These are phyloP conservation scores for Corythaeola cristata DNA, from an alignment of 2,113 vertebrate species.

Conservation along the genomic window DNA sequence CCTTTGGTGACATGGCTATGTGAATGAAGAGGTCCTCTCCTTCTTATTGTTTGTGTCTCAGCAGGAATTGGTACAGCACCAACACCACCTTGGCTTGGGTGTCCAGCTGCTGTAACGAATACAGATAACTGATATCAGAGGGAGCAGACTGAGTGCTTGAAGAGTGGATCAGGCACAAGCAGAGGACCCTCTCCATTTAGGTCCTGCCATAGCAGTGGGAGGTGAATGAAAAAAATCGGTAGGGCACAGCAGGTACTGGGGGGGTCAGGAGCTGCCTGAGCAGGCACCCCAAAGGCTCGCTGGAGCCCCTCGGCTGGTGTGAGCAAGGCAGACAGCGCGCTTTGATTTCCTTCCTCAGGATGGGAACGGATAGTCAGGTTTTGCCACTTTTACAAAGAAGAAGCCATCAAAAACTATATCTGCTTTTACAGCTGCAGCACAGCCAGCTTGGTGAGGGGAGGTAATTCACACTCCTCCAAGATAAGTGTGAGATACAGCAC, in stretches of 20 bases:
- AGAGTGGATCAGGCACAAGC: neutral
- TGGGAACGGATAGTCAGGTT: neutral
- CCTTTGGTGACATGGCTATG: neutral
- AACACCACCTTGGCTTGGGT: neutral
- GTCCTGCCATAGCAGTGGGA: neutral
- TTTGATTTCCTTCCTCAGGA: neutral
- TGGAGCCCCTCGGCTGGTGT: neutral
- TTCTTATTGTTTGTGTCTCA: neutral
- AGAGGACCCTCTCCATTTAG: neutral
- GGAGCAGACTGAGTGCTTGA: neutral
- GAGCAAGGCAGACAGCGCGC: neutral
- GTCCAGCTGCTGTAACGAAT: rapidly evolving
- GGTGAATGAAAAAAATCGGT: neutral
- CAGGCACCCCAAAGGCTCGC: neutral
- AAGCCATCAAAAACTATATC: neutral
- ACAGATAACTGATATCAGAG: too few relatives aligned
- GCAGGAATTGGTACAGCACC: neutral
- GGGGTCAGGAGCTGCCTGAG: neutral
- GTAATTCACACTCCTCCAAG: neutral
- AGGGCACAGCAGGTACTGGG: neutral
- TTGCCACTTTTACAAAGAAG: neutral
- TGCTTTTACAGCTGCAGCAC: neutral
- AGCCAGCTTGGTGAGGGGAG: neutral
- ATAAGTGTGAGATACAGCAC: neutral
- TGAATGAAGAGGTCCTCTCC: neutral